Base-by-base conservation (phyloP, 2,797 vertebrate species). In the Taenioides sp. region DNA sequence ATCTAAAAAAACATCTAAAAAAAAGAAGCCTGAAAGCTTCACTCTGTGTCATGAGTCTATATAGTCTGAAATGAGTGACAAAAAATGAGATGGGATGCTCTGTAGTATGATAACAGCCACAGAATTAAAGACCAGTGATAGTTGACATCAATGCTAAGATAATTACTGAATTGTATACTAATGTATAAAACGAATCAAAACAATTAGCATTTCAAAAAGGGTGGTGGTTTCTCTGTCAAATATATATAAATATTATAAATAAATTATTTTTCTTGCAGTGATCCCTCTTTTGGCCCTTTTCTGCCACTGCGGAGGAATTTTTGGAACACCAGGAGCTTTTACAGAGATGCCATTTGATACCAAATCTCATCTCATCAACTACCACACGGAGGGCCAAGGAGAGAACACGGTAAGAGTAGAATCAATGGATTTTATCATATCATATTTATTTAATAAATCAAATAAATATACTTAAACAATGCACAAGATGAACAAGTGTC, bases 351-450 rank as follows among this genome's bases (percentile, higher is more conserved):
- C 92, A 52, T 89, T 71, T 27, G 90, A 86, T 17, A 95, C 94
- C 0, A 95, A 95, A 85, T 93, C 94, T 0, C 92, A 95, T 77
- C 84, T 98, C 73, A 95, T 94, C 10, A 87, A 93, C 14, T 97
- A 96, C 91, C 92, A 93, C 75, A 96, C 94, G 0, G 97, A 99
- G 87, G 94, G 94, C 55, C 94, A 93, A 2, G 96, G 97, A 0
- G 94, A 96, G 78, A 93, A 97, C 84, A 94, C 94, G 89, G 97
- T 95, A 92, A 71, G 82, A 55, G 27, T 17, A 5, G 2, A 27
- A 49, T 23, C 2, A 47, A 47, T 27, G 23, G 2, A 6, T 22
- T 22, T 3, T 20, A 54, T 54, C 11, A 23, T 20, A 52, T 52
- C n/a, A n/a, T 20, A 55, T 55, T 54, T 55, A 55, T 55, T n/a